Evolutionary conservation across 1,140 invertebrate genomes (phyloP), one percentile per base, ranked within the genome.

Genomic region (Papilio glaucus): DNA sequence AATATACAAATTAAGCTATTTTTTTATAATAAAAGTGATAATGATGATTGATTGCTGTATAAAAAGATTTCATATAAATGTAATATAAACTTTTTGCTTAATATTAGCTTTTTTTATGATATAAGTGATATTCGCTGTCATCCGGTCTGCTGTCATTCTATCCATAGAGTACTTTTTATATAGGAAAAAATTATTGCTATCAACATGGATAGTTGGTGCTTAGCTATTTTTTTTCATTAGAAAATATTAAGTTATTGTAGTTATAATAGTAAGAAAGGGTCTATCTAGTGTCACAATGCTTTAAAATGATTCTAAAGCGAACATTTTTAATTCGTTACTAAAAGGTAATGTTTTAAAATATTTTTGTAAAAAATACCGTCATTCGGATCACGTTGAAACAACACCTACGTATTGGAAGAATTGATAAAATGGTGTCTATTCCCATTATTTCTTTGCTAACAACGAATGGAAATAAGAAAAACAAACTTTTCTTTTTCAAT

Each of bases 401-500:
- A 49, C 45, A 49, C 0, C 45, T 0, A 45, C n/a, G 42, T 45
- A 18, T 7, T 1, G 38, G 7, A 12, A 41, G 39, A 2, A 2
- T 18, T 21, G 18, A 49, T 49, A 49, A 49, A 49, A 21, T 49
- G 21, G 29, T 33, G 6, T 33, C 45, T 49, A 49, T 62, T 62
- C 18, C 33, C 26, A 26, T 60, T 60, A 26, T 38, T 62, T 62
- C 29, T 13, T 33, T 53, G 29, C 10, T 18, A 65, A 65, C 37
- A 65, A 38, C n/a, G 60, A 33, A 62, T 10, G 29, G 33, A 62
- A 38, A 37, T 7, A 62, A 62, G n/a, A 37, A 37, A 29, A 37
- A 33, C 8, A 62, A 62, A 62, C 26, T 37, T 33, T 33, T 33
- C 29, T 33, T 6, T n/a, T 18, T 18, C 45, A 49, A 49, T 49